phyloP scores from a whole-genome alignment of 2,888 invertebrate genomes.

The Brachyptera putata region DNA sequence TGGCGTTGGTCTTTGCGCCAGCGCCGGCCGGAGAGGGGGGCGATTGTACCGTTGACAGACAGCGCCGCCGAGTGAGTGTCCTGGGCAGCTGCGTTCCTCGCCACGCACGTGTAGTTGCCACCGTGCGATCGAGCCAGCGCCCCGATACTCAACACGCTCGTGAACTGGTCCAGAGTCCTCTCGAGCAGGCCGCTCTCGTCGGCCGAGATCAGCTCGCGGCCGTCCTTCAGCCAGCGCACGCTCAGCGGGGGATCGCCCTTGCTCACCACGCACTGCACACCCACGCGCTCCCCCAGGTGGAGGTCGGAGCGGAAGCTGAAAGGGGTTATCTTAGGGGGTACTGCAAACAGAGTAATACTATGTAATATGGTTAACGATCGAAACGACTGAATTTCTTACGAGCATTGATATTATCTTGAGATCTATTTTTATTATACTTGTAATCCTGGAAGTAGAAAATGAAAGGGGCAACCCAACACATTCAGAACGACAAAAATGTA shows the following conservation, averaged over 20 bases:
- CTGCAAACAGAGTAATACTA: conserved; percentile 32
- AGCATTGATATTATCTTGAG: no score
- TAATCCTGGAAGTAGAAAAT: no score
- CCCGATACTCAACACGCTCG: conserved; percentile 47
- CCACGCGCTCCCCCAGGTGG: conserved; percentile 39
- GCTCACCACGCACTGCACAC: conserved; percentile 47
- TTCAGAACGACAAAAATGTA: no score
- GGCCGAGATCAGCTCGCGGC: conserved; percentile 46
- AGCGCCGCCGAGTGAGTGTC: conserved; percentile 47
- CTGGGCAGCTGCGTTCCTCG: conserved; percentile 48
- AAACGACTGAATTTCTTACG: no score
- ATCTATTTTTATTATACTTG: no score
- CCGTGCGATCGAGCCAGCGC: conserved; percentile 50
- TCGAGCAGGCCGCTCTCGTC: conserved; percentile 35
- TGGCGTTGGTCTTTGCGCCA: no score
- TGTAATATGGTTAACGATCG: no score
- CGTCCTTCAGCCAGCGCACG: conserved; percentile 51
- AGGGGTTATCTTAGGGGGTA: conserved; percentile 36
- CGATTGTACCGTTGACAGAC: conserved; percentile 48
- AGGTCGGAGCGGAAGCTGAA: conserved; percentile 35
- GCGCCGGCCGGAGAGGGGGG: no score
- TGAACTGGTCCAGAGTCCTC: conserved; percentile 41
- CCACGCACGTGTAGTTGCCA: conserved; percentile 52
- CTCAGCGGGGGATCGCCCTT: conserved; percentile 48
- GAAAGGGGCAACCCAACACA: no score